A percentile compares a stretch with the other conserved stretches of the same genome.
These are phyloP conservation scores for Caenorhabditis auriculariae DNA, from an alignment of 2,888 invertebrate genomes.

Conservation along the genomic window DNA sequence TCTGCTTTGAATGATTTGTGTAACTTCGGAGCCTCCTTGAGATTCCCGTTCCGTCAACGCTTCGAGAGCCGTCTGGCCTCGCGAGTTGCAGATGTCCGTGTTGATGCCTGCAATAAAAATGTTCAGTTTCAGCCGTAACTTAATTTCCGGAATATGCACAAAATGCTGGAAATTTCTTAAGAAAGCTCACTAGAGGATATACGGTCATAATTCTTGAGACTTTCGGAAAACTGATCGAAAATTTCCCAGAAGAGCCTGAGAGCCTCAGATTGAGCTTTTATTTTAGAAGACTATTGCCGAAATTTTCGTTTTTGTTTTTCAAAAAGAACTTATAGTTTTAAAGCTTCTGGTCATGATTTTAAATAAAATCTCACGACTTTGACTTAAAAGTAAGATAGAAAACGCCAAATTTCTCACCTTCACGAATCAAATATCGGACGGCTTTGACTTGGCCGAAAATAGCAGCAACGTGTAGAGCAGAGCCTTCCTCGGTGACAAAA, in stretches of 20 bases:
- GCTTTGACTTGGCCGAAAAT: slow-evolving; percentile 60
- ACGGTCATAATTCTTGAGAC: too few species aligned
- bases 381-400: background rate
- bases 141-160: too few species aligned
- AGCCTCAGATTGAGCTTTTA: too few species aligned
- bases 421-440: slow-evolving; percentile 56
- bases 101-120: slow-evolving; percentile 33
- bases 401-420: slow-evolving; percentile 43
- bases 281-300: too few species aligned
- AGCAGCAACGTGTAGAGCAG: slow-evolving; percentile 63
- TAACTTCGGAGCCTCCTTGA: slow-evolving; percentile 83
- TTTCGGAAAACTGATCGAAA: too few species aligned
- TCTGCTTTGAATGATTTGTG: slow-evolving; percentile 73
- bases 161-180: too few species aligned
- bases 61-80: slow-evolving; percentile 82
- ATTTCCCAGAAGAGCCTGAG: too few species aligned
- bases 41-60: slow-evolving; percentile 84
- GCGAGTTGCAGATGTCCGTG: slow-evolving; percentile 73
- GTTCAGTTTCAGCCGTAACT: background rate
- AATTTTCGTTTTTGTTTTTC: too few species aligned
- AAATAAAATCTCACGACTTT: background rate
- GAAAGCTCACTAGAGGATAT: too few species aligned
- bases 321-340: background rate
- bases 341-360: background rate
- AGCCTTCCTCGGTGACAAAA: slow-evolving; percentile 65